Evolutionary conservation across 2,113 vertebrate genomes (phyloP), one percentile per base, ranked within the genome.

Genomic region (Thinocorus orbignyianus): DNA sequence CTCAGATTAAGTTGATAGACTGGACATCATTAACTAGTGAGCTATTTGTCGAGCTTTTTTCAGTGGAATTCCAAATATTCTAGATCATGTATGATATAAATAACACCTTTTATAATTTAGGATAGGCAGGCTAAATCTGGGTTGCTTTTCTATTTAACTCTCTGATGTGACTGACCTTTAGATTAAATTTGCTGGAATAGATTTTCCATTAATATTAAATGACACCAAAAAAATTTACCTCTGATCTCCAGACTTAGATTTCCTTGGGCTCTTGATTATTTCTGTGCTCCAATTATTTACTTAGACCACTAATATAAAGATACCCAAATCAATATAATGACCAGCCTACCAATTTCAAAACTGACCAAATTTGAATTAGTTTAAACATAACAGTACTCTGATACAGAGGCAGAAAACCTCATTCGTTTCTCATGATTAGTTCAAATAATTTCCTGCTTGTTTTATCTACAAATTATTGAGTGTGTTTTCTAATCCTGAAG

Each of bases 141-240:
- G 81, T 69, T 95, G 76, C 39, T 97, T 97, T 97, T 80, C 91
- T 88, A 60, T 82, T 95, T 95, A 93, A 86, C 62, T 86, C n/a
- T 77, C 64, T 90, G 37, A 81, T 91, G 71, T 79, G 91, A 76
- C 51, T 97, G 96, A 97, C 61, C 92, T 97, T 97, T 93, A 96
- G 73, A 97, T 91, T 87, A 97, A 96, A 97, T 92, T 95, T 92
- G 71, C 87, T 95, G 55, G 58, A 85, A 82, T 69, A 90, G 61
- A 73, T 94, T 95, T 94, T 5, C n/a, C 51, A 97, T 97, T 96
- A 97, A 97, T 95, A 98, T 88, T 98, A 94, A 97, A 97, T 80
- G 37, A 60, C 73, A 64, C 33, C 4, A 60, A 71, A 92, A 92
- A 94, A 78, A 24, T 35, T 79, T 44, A 81, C 84, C 72, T 95